Evolutionary conservation across 2,888 invertebrate species (phyloP), one percentile per base, ranked within the genome.

Genomic region (Drepana falcataria): DNA sequence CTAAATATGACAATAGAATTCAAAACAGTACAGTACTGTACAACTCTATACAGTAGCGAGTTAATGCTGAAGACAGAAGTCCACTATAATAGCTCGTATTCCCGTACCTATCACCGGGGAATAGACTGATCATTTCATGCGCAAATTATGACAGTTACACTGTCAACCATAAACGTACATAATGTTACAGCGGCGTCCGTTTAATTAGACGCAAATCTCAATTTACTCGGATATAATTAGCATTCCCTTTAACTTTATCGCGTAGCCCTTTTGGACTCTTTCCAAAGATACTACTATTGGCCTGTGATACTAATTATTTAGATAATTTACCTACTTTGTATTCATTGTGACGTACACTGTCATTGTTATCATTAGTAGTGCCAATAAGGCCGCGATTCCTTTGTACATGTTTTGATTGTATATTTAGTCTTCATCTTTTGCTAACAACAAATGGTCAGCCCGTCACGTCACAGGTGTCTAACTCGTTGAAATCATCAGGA

Each of bases 141-240:
- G 65, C 59, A 66, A 68, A 71, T 72, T 69, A 73, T 61, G 68
- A 63, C 58, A 59, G 61, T 53, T 54, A 58, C 59, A 55, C 61
- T 58, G 58, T 59, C 21, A 57, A 56, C 59, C 66, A 66, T 61
- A 66, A 70, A 63, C 63, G 69, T 59, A 51, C 57, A 59, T 60
- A 60, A 63, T 60, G 64, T 65, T 64, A 61, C 61, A 58, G 65
- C 52, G 47, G 53, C 59, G 60, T 54, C 58, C 63, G 56, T 59
- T 77, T 83, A 81, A 84, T 83, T 81, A 73, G 74, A 60, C 63
- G 65, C 64, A 75, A 79, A 75, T 76, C 73, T 77, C 77, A 77
- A 83, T 82, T 80, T 73, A 44, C 66, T 61, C 59, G 58, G 60
- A 60, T 80, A 78, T 76, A 77, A 77, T 77, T 84, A 82, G 81